These are phyloP conservation scores for Chaunax sp. DNA, from an alignment of 2,797 vertebrate genomes.

Conservation along the genomic window DNA sequence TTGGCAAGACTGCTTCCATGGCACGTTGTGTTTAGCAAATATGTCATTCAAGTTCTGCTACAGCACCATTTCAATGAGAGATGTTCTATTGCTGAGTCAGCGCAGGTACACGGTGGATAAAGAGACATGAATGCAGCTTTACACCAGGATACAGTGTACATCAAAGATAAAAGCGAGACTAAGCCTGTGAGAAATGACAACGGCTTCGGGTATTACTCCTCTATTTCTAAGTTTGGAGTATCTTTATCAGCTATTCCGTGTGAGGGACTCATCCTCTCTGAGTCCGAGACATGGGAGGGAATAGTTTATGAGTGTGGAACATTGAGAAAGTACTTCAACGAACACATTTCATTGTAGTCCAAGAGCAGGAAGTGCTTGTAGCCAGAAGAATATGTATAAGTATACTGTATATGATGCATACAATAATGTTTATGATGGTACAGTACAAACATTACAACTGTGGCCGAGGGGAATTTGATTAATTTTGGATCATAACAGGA, in stretches of 20 bases:
- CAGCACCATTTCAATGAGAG: slow-evolving; percentile 29
- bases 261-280: slow-evolving; percentile 55
- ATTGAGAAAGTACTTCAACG: slow-evolving; percentile 34
- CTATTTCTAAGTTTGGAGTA: slow-evolving; percentile 47
- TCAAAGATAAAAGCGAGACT: slow-evolving; percentile 63
- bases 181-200: slow-evolving; percentile 71
- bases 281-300: slow-evolving; percentile 50
- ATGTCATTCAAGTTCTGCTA: slow-evolving; percentile 17
- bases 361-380: slow-evolving; percentile 23
- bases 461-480: too few relatives aligned
- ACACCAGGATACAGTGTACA: slow-evolving; percentile 57
- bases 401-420: slow-evolving; percentile 2
- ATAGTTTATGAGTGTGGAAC: slow-evolving; percentile 55
- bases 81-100: slow-evolving; percentile 62
- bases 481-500: too few relatives aligned
- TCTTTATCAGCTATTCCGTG: slow-evolving; percentile 64
- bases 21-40: too few relatives aligned
- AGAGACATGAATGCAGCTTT: slow-evolving; percentile 64
- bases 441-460: too few relatives aligned
- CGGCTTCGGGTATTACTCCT: slow-evolving; percentile 53
- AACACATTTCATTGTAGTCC: slow-evolving; percentile 32
- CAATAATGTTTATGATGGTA: too few relatives aligned
- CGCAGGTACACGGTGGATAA: slow-evolving; percentile 58
- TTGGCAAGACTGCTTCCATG: slow-evolving; percentile 4
- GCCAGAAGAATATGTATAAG: slow-evolving; percentile 15